Evolutionary conservation across 2,113 vertebrate species (phyloP), one percentile per base, ranked within the genome.

Genomic region (Cebidichthys violaceus): DNA sequence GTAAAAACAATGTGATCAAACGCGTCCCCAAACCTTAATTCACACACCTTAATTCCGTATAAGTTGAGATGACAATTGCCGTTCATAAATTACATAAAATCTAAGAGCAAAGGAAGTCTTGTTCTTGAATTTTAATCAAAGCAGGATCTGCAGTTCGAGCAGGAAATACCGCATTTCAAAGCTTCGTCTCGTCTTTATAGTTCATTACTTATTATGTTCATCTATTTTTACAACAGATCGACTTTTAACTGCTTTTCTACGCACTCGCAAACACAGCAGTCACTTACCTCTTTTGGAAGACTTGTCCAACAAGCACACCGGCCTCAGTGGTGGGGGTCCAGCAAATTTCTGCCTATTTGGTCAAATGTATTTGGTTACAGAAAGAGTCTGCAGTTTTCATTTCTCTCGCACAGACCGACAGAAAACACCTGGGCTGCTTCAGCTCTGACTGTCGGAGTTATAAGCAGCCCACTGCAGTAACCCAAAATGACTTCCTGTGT

Each of bases 401-500:
- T 55, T 73, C 37, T 35, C 35, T 61, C 57, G 0, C 0, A 8
- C 11, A 47, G 22, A 87, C 0, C 20, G 0, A 27, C 62, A 86
- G 10, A 83, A 27, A 69, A 67, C 60, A 41, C 24, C 65, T 45
- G 41, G 20, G 73, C 62, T 70, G 29, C 52, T 57, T 70, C 9
- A 31, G 29, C 55, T 61, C n/a, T 60, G 39, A 65, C 9, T 80
- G 72, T 24, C 20, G 4, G 50, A 39, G 71, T 62, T 9, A 37
- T 9, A 37, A 65, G 20, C 74, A 74, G 81, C 85, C 82, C 80
- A 82, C 82, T 80, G 81, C 85, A 70, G 52, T 65, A 88, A 90
- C 57, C 66, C 9, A 27, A 71, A 79, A 78, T 54, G 24, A 88
- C 85, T 93, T 94, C 92, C 92, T 94, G 90, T 89, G 86, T 87